These are phyloP conservation scores for Artemia sp. DNA, from an alignment of 2,888 invertebrate species.

Conservation along the genomic window DNA sequence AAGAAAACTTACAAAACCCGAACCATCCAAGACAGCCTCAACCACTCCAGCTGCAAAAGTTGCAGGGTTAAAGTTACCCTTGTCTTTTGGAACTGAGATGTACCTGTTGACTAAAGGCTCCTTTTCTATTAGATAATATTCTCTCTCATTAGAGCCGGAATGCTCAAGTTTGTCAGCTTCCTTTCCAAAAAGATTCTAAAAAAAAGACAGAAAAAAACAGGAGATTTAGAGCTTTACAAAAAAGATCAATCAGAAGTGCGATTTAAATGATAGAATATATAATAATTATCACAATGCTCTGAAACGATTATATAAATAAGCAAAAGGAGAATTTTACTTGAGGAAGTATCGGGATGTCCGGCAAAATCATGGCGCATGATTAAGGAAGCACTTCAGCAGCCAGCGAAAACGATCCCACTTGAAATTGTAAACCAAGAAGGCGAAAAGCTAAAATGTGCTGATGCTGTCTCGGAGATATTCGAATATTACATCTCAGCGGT, in stretches of 20 bases:
- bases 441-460: too few species aligned
- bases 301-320: background rate
- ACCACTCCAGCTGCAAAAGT: constrained; percentile 96
- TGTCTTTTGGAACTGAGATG: constrained; percentile 94
- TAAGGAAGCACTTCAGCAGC: too few species aligned
- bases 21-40: constrained; percentile 80
- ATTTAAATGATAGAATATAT: constrained; percentile 18
- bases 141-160: constrained; percentile 93
- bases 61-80: constrained; percentile 90
- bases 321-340: too few species aligned
- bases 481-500: too few species aligned
- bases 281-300: background rate
- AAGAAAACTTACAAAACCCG: constrained; percentile 72
- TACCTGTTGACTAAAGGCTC: constrained; percentile 91
- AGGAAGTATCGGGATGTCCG: too few species aligned
- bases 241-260: constrained; percentile 19
- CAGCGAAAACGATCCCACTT: too few species aligned
- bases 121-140: constrained; percentile 95
- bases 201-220: constrained; percentile 30
- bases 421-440: too few species aligned
- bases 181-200: constrained; percentile 77
- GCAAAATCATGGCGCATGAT: too few species aligned
- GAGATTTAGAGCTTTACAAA: background rate
- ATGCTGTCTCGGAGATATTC: too few species aligned
- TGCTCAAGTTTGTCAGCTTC: constrained; percentile 97